Evolutionary conservation across 2,113 vertebrate species (phyloP).

Genomic region (Okapia johnstoni): DNA sequence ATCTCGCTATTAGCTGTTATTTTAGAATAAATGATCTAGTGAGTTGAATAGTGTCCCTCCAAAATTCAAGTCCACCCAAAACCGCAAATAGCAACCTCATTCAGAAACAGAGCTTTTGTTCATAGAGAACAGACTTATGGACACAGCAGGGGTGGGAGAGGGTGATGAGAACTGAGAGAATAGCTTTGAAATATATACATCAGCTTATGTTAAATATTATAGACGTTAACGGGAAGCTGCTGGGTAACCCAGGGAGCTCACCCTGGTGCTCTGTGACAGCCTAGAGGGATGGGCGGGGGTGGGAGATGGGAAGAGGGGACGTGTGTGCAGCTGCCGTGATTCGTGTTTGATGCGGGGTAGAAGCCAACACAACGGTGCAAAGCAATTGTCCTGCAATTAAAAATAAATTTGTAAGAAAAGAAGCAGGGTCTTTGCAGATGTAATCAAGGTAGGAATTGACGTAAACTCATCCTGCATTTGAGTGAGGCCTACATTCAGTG

Average conservation of each 20-base stretch:
- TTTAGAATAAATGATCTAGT: neutral
- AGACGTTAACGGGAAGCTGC: neutral
- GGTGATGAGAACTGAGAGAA: neutral
- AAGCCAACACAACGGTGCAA: neutral
- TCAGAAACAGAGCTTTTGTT: neutral
- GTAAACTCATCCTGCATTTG: neutral
- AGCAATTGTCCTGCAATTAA: neutral
- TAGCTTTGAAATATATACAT: neutral
- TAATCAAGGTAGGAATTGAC: neutral
- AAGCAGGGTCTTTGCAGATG: neutral
- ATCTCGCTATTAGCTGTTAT: neutral
- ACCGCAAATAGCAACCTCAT: neutral
- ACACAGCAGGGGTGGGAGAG: neutral
- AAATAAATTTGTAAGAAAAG: neutral
- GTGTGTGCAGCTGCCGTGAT: accelerated
- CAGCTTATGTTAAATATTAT: accelerated
- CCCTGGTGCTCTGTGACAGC: neutral
- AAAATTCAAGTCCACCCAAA: neutral
- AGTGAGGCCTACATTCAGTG: neutral
- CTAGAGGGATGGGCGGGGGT: accelerated
- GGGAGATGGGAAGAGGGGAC: neutral
- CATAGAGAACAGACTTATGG: neutral
- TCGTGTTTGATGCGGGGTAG: accelerated
- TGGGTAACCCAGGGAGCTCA: neutral
- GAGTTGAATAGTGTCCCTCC: neutral